A percentile compares a stretch with the other conserved stretches of the same genome.
phyloP scores from a whole-genome alignment of 2,797 vertebrate genomes.

The Anabas testudineus region DNA sequence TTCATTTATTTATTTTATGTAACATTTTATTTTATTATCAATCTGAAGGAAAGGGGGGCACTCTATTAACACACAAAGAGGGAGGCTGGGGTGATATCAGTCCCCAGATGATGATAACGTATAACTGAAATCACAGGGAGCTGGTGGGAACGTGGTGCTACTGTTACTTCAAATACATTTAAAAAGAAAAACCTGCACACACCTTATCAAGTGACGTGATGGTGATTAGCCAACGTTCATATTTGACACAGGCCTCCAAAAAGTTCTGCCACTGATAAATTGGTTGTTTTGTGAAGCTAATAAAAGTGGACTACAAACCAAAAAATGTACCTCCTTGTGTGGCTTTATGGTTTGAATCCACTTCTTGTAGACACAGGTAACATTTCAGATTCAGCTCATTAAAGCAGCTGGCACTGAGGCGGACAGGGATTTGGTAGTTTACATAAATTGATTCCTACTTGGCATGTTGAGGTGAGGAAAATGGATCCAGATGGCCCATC shows the following conservation, averaged over 20 bases:
- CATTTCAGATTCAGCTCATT: constrained; percentile 21
- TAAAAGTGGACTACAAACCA: background rate
- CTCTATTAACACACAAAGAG: too few relatives aligned
- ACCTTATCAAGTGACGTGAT: too few relatives aligned
- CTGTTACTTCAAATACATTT: too few relatives aligned
- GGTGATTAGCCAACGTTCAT: too few relatives aligned
- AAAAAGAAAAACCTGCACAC: too few relatives aligned
- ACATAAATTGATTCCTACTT: constrained; percentile 57
- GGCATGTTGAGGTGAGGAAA: constrained; percentile 50
- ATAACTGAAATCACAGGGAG: too few relatives aligned
- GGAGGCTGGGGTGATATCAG: too few relatives aligned
- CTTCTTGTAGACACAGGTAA: background rate
- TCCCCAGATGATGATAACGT: too few relatives aligned
- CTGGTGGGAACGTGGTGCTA: too few relatives aligned
- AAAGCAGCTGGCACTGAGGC: constrained; percentile 23
- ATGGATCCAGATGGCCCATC: constrained; percentile 33
- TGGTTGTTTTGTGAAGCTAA: background rate
- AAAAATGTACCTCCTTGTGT: background rate
- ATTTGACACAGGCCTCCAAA: background rate
- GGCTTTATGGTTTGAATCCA: background rate
- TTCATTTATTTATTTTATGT: too few relatives aligned
- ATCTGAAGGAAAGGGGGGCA: too few relatives aligned
- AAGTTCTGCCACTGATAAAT: background rate
- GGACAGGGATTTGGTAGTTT: constrained; percentile 37
- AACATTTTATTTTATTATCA: too few relatives aligned